These are phyloP conservation scores for Tetramorium simillimum DNA, from an alignment of 1,140 invertebrate genomes.

Conservation along the genomic window DNA sequence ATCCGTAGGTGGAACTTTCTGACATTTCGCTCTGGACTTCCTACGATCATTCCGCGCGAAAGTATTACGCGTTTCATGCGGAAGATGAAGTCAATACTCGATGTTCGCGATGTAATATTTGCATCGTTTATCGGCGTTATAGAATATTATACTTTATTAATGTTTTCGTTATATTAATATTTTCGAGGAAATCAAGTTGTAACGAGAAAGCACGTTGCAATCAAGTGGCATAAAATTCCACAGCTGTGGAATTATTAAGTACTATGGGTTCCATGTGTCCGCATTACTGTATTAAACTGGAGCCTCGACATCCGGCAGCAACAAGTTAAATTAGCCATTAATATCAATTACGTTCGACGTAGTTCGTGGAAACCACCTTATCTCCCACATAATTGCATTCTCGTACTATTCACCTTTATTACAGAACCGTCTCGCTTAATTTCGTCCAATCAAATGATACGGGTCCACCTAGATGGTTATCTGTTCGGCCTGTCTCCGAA, in stretches of 20 bases:
- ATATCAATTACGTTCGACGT: conserved; percentile 66
- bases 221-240: conserved; percentile 32
- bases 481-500: conserved; percentile 56
- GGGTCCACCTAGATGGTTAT: conserved; percentile 74
- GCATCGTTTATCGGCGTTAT: not conserved
- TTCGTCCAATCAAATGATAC: conserved; percentile 78
- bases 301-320: conserved; percentile 42
- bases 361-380: conserved; percentile 70
- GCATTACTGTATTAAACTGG: conserved; percentile 39
- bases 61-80: not conserved
- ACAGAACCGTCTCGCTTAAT: conserved; percentile 70
- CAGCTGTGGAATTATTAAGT: conserved; percentile 21
- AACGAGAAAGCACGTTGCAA: not conserved
- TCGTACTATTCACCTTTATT: conserved; percentile 73
- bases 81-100: conserved; percentile 21
- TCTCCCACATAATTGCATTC: conserved; percentile 71
- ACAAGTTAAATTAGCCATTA: conserved; percentile 67
- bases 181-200: not conserved
- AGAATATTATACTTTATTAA: no score
- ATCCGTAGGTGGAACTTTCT: conserved; percentile 56
- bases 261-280: conserved; percentile 18
- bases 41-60: conserved; percentile 23
- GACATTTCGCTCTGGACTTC: conserved; percentile 53
- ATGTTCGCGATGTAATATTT: not conserved
- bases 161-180: not conserved